Percentiles rank a stretch among this genome's conserved stretches.
phyloP scores from a whole-genome alignment of 2,797 vertebrate species.

The Sebastes iracundus region DNA sequence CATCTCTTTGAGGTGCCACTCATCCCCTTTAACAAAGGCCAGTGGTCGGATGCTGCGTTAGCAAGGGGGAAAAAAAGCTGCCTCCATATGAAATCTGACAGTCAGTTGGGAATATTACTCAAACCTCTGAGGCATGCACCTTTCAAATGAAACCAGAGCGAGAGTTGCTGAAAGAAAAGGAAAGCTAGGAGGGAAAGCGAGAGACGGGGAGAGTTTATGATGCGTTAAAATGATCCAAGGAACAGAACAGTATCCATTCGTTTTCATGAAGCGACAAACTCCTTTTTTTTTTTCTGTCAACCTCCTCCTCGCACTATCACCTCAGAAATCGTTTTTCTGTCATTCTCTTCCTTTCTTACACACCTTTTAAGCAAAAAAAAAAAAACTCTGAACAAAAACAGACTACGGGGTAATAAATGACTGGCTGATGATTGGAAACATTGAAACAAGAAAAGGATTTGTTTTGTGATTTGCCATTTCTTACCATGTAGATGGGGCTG shows the following conservation, averaged over 20 bases:
- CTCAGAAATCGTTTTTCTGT: background rate
- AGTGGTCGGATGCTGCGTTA: constrained; percentile 17
- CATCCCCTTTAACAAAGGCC: constrained; percentile 32
- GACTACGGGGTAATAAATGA: background rate
- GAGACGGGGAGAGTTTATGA: constrained; percentile 53
- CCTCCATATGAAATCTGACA: constrained; percentile 49
- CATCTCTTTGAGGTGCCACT: constrained; percentile 46
- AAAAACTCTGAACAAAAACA: background rate
- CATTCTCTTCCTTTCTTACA: background rate
- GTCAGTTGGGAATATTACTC: constrained; percentile 56
- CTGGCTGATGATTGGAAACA: background rate
- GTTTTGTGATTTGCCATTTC: background rate
- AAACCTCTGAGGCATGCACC: constrained; percentile 57
- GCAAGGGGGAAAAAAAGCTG: constrained; percentile 14
- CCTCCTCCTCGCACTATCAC: constrained; percentile 22
- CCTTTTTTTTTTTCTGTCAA: constrained; percentile 5
- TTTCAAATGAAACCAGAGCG: constrained; percentile 46
- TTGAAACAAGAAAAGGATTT: background rate
- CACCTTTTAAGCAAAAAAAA: background rate
- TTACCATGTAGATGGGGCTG: background rate
- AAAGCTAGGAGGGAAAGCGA: constrained; percentile 17
- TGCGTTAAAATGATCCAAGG: constrained; percentile 53
- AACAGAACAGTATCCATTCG: constrained; percentile 53
- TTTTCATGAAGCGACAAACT: constrained; percentile 46
- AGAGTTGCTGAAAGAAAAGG: constrained; percentile 9